Evolutionary conservation across 2,888 invertebrate genomes (phyloP), one percentile per base, ranked within the genome.

Genomic region (Thymelicus acteon): DNA sequence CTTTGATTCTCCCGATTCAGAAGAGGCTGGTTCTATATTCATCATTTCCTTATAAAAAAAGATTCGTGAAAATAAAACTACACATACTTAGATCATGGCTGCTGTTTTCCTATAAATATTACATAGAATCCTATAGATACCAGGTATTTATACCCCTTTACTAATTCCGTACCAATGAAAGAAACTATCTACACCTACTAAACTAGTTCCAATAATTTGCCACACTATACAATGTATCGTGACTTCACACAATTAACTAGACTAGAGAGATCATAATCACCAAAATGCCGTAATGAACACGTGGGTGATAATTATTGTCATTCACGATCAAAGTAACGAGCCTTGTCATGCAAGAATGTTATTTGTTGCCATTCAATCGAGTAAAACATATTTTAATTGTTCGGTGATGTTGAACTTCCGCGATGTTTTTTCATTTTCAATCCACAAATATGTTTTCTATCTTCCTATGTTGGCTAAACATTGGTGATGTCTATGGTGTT

Each of bases 261-360:
- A 78, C 77, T 80, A 76, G 77, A 76, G 73, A 82, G 85, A 88
- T 89, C 79, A 77, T 86, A 89, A 57, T 89, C 88, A 80, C 78
- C 79, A 77, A 84, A 86, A 83, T 82, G 82, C 82, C 79, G 79
- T 86, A 86, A 88, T 87, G 85, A 88, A 86, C 83, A 84, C 82
- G 83, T 83, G 79, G 75, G 77, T 79, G 78, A 80, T 80, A 84
- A 86, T 88, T 85, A 84, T 80, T 85, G 84, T 83, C 81, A 81
- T 82, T 79, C 80, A 76, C 74, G 76, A 79, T 79, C 76, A 76
- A 63, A 74, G 70, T 78, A 78, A 79, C 77, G 76, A 76, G 81
- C 79, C 75, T 62, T 74, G 80, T 82, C 83, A 85, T 84, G 85
- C 82, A 76, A 86, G 74, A 77, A 64, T 69, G 72, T 65, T 75